Base-by-base conservation (phyloP, 2,888 invertebrate species). In the Euphydryas editha region DNA sequence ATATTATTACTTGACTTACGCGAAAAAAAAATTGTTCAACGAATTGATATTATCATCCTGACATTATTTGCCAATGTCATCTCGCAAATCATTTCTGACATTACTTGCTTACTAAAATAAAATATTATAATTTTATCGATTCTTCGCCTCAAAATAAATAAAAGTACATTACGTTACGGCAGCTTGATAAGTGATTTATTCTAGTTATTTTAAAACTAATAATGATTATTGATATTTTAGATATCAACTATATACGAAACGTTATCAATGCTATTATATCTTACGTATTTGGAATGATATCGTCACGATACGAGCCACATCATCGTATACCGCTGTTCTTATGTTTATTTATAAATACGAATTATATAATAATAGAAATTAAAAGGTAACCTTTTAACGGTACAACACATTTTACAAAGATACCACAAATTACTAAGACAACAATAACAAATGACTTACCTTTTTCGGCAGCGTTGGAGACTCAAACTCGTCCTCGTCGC, bases 401-500 rank as follows among this genome's bases (percentile, higher is more conserved):
- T 44, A n/a, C n/a, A n/a, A n/a, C n/a, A 44, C 2, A 5, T 3
- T n/a, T 44, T 6, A n/a, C n/a, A n/a, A 6, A 4, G 2, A 1
- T n/a, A n/a, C 42, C 6, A n/a, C n/a, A 44, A 5, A 6, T 39
- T 3, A 6, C n/a, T 51, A 51, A 5, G 13, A 24, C 47, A 42
- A 51, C n/a, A 58, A 63, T 20, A 30, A 71, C 58, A 68, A 69
- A 65, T 71, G 49, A 83, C 92, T 86, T 51, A 93, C 93, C 93
- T 93, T 93, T 85, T 93, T 93, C 68, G 88, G 87, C 75, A 90
- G 79, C 68, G 90, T 80, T 36, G 88, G 87, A 42, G 93, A 85
- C 70, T 90, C 92, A 77, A 87, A 90, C 78, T 94, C 93, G 54
- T 95, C 94, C 68, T 95, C 96, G 51, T 96, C 96, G 71, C 95